phyloP scores from a whole-genome alignment of 1,140 invertebrate species.

The Orchestia grillus region DNA sequence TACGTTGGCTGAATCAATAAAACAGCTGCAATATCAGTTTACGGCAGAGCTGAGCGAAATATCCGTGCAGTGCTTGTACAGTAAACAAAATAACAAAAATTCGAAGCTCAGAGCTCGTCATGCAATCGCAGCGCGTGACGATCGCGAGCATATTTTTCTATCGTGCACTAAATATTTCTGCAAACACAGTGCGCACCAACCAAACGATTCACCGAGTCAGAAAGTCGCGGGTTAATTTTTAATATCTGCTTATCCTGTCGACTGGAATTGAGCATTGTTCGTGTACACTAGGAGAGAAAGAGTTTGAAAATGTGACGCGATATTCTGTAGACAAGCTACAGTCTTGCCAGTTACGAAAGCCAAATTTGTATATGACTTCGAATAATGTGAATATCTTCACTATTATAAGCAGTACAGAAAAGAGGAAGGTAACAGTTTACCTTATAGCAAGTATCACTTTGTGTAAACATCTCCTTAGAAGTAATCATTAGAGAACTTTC shows the following conservation, averaged over 20 bases:
- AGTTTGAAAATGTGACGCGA: not conserved
- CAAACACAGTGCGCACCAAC: not conserved
- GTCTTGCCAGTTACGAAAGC: too few species aligned
- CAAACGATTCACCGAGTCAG: not conserved
- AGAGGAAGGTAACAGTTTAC: too few species aligned
- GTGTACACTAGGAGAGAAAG: not conserved
- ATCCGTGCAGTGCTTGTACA: not conserved
- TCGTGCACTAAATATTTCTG: conserved; percentile 10
- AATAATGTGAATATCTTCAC: too few species aligned
- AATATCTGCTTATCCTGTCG: not conserved
- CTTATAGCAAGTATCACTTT: too few species aligned
- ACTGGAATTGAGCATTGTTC: not conserved
- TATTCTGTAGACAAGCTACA: not conserved
- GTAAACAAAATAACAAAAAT: conserved; percentile 15
- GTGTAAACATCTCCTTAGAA: too few species aligned
- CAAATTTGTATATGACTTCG: too few species aligned
- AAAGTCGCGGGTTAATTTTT: not conserved
- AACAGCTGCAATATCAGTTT: not conserved
- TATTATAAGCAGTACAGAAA: too few species aligned
- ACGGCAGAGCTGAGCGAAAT: not conserved
- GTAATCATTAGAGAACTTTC: too few species aligned
- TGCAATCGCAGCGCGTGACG: not conserved
- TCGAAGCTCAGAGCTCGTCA: not conserved
- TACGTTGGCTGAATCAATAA: not conserved
- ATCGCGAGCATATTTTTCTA: conserved; percentile 18